Conservation (phyloP, 2,797 vertebrate species). For the Protonibea diacanthus region DNA sequence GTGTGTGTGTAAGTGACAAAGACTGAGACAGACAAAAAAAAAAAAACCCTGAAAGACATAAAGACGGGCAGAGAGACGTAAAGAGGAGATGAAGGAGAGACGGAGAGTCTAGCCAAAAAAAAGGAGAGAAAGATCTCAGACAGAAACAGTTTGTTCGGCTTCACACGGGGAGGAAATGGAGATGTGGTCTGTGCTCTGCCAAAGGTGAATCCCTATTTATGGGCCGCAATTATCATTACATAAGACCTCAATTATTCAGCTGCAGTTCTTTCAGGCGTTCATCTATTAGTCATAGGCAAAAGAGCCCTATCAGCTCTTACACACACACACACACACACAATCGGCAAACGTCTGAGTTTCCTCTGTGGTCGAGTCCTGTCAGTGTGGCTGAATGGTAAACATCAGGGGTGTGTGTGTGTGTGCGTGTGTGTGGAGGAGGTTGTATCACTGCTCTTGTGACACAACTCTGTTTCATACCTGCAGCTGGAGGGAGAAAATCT, state of each 20-base stretch:
- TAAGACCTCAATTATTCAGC: conserved; percentile 75
- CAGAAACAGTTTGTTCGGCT: conserved; percentile 35
- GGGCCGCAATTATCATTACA: conserved; percentile 71
- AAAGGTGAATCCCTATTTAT: conserved; percentile 75
- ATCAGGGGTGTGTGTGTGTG: conserved; percentile 20
- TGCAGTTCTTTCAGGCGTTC: conserved; percentile 63
- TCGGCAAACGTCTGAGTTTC: conserved; percentile 30
- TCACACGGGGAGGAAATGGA: conserved; percentile 23
- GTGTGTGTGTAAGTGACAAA: conserved; percentile 50
- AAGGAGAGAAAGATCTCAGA: conserved; percentile 17
- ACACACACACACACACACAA: conserved; percentile 27
- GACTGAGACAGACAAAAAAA: conserved; percentile 33
- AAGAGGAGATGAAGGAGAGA: conserved; percentile 57
- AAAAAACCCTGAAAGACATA: conserved; percentile 40
- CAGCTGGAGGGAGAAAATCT: conserved; percentile 70
- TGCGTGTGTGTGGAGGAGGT: conserved; percentile 11
- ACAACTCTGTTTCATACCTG: conserved; percentile 70
- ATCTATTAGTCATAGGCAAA: conserved; percentile 66
- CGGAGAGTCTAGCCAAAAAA: conserved; percentile 32
- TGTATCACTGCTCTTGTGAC: conserved; percentile 51
- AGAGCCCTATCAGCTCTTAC: conserved; percentile 39
- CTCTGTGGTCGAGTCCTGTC: conserved; percentile 1
- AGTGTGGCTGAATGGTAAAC: conserved; percentile 42
- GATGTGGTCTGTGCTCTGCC: conserved; percentile 30
- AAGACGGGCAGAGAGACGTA: conserved; percentile 33